Percentiles rank a stretch among this genome's conserved stretches.
These are phyloP conservation scores for Mylabris sibirica DNA, from an alignment of 2,888 invertebrate genomes.

Conservation along the genomic window DNA sequence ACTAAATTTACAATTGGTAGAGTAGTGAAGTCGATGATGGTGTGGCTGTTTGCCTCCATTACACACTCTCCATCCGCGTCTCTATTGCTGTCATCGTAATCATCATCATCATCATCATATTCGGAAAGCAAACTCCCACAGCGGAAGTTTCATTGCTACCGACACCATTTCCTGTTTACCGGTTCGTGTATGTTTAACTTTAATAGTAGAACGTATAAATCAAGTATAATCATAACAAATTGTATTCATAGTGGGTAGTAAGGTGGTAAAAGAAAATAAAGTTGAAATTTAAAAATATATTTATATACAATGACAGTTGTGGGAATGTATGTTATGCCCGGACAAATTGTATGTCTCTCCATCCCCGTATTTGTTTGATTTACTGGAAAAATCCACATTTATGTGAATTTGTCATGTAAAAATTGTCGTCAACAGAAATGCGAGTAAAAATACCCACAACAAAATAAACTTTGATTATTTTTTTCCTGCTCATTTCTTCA, in stretches of 20 bases:
- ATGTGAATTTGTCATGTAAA: conserved; percentile 1
- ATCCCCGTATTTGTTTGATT: conserved; percentile 10
- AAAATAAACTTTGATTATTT: neutral
- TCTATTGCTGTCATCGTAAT: too few species aligned
- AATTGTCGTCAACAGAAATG: neutral
- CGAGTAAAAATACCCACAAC: neutral
- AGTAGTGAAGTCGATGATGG: neutral
- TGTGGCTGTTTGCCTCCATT: conserved; percentile 35
- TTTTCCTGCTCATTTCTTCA: neutral
- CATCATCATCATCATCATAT: conserved; percentile 8
- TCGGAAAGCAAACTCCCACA: conserved; percentile 37
- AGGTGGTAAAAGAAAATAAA: neutral
- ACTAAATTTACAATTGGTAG: conserved; percentile 39
- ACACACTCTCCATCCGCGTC: neutral
- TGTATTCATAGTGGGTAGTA: neutral
- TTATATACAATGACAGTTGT: conserved; percentile 19
- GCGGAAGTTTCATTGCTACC: conserved; percentile 41
- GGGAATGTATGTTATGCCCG: neutral
- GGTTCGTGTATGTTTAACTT: conserved; percentile 9
- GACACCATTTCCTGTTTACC: conserved; percentile 31
- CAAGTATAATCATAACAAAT: neutral
- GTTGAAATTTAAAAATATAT: neutral
- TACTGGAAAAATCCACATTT: conserved; percentile 7
- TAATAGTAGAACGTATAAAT: neutral
- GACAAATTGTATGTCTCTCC: conserved; percentile 5